A percentile compares a stretch with the other conserved stretches of the same genome.
These are phyloP conservation scores for Caenorhabditis macrosperma DNA, from an alignment of 2,888 invertebrate genomes.

Conservation along the genomic window DNA sequence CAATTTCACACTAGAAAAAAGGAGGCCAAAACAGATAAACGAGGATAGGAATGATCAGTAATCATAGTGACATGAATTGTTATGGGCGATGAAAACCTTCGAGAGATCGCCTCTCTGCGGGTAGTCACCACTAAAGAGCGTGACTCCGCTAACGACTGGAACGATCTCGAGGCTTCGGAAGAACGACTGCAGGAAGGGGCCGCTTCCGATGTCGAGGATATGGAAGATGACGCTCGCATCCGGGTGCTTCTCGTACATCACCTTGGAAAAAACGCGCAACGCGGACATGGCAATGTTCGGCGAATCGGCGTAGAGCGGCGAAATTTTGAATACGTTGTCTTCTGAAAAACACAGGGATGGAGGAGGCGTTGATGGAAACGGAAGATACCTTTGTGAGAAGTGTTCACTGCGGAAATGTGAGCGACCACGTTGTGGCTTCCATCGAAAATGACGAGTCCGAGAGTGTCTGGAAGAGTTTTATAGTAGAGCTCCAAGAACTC, in stretches of 20 bases:
- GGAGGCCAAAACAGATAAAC: not conserved
- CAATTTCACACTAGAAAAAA: not conserved
- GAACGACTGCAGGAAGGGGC: conserved; percentile 36
- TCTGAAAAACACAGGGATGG: conserved; percentile 23
- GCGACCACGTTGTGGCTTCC: conserved; percentile 52
- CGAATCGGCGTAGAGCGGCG: conserved; percentile 55
- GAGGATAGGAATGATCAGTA: conserved; percentile 10
- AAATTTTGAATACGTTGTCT: conserved; percentile 47
- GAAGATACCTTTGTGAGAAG: conserved; percentile 17
- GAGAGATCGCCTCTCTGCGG: conserved; percentile 36
- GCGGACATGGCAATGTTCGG: conserved; percentile 46
- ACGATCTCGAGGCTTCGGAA: conserved; percentile 42
- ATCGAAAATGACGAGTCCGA: conserved; percentile 52
- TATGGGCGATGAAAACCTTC: conserved; percentile 51
- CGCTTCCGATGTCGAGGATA: conserved; percentile 46
- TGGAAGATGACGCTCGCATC: conserved; percentile 48
- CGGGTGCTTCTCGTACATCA: conserved; percentile 44
- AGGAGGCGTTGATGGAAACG: not conserved
- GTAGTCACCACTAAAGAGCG: conserved; percentile 38
- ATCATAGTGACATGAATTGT: conserved; percentile 60
- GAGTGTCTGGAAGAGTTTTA: conserved; percentile 41
- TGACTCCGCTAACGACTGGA: conserved; percentile 45
- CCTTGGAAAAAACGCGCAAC: conserved; percentile 37
- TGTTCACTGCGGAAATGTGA: conserved; percentile 49
- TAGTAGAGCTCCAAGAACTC: conserved; percentile 55